Evolutionary conservation across 2,113 vertebrate genomes (phyloP), one percentile per base, ranked within the genome.

Genomic region (Crotophaga sulcirostris): DNA sequence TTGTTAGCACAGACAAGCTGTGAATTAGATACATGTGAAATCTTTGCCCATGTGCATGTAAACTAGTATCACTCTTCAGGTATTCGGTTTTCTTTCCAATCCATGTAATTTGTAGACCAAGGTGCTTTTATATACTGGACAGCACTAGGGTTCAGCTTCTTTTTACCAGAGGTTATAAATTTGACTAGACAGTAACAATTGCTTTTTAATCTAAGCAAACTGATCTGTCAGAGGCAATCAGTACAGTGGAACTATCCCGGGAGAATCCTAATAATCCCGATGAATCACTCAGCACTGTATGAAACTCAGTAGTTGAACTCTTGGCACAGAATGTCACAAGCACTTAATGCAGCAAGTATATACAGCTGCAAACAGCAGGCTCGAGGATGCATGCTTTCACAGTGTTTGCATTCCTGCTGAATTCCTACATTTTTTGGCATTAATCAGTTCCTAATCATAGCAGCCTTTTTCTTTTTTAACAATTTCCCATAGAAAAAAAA

Each of bases 191-290:
- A 98, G 94, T 87, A 97, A 96, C 88, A 98, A 98, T 96, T 97
- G 97, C 98, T 97, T 98, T 98, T 98, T 98, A 98, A 99, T 98
- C 98, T 97, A 94, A 97, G 97, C 97, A 98, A 98, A 98, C 97
- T 94, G 97, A 96, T 96, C 93, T 97, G 98, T 98, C 98, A 98
- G 97, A 98, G 97, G 94, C 97, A 96, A 97, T 95, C 95, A 98
- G 94, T 83, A 95, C 10, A 29, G 88, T 49, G 33, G 94, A 96
- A 86, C 96, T 75, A 98, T 97, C 97, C 95, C 98, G 91, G 95
- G 96, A 98, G 97, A 96, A 97, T 94, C 96, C 93, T 96, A 98
- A 98, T 98, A 98, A 98, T 98, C 88, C 96, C 25, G 1, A 94
- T 96, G 97, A 97, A 98, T 98, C 98, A 98, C 97, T 93, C 52